A percentile compares a stretch with the other conserved stretches of the same genome.
Conservation (phyloP, 2,888 invertebrate genomes). For the Epinotia bilunana region DNA sequence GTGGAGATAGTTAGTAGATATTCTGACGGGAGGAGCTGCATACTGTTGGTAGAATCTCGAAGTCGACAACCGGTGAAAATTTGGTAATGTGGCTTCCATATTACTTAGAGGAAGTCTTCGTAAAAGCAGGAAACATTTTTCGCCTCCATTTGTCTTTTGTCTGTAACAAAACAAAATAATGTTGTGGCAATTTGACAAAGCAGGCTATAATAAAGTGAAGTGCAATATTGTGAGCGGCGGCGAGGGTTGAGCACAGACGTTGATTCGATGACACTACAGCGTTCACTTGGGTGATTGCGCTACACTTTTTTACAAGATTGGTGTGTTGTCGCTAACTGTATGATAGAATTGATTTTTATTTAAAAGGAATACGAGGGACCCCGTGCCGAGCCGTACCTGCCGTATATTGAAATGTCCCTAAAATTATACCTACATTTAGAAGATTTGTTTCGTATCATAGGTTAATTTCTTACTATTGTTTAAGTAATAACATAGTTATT, state of each 20-base stretch:
- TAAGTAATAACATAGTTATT: too few relatives aligned
- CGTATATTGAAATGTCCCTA: too few relatives aligned
- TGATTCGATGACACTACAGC: constrained; percentile 62
- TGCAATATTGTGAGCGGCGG: constrained; percentile 51
- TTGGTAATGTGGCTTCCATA: constrained; percentile 78
- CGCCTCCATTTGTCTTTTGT: constrained; percentile 46
- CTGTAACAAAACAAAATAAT: constrained; percentile 58
- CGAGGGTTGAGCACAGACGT: constrained; percentile 49
- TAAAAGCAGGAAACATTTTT: constrained; percentile 30
- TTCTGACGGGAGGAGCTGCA: constrained; percentile 70
- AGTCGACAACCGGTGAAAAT: constrained; percentile 72
- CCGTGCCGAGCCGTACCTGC: too few relatives aligned
- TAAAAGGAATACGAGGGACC: too few relatives aligned
- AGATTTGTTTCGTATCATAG: too few relatives aligned
- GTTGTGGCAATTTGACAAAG: constrained; percentile 36
- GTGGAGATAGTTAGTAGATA: constrained; percentile 75
- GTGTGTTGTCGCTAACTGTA: constrained; percentile 39
- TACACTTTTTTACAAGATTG: constrained; percentile 51
- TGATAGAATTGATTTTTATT: neutral
- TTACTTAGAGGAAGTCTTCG: constrained; percentile 48
- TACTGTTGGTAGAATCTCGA: constrained; percentile 79
- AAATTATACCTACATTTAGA: too few relatives aligned
- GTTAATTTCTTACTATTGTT: too few relatives aligned
- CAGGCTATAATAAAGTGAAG: constrained; percentile 53
- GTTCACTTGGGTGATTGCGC: constrained; percentile 76